Percentiles rank a stretch among this genome's conserved stretches.
Evolutionary conservation across 2,888 invertebrate species (phyloP).

Genomic region (Plemyria rubiginata): DNA sequence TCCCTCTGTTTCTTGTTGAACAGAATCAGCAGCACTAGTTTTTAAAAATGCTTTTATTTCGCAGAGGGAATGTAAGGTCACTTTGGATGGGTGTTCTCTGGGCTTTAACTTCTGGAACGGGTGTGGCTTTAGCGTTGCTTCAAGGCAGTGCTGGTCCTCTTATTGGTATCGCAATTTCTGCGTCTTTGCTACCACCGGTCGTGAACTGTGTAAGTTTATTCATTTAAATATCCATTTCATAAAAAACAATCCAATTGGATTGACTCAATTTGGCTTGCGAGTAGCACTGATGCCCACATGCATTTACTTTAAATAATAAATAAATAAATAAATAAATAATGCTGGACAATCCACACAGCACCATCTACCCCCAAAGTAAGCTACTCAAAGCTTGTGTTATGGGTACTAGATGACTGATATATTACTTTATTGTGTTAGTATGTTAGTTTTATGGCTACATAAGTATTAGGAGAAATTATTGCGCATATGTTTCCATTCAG

Average conservation of each 20-base stretch:
- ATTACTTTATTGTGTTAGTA: background rate
- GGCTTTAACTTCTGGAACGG: constrained; percentile 91
- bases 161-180: constrained; percentile 96
- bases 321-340: too few species aligned
- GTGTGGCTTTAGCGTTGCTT: constrained; percentile 93
- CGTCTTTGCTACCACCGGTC: constrained; percentile 92
- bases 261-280: constrained; percentile 4
- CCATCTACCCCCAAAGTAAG: too few species aligned
- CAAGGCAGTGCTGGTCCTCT: constrained; percentile 94
- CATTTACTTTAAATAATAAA: constrained; percentile 14
- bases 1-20: background rate
- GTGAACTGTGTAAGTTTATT: constrained; percentile 90
- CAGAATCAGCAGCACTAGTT: background rate
- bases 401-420: too few species aligned
- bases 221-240: background rate
- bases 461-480: constrained; percentile 18
- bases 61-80: constrained; percentile 88
- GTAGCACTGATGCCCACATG: constrained; percentile 5
- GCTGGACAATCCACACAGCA: too few species aligned
- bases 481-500: constrained; percentile 62
- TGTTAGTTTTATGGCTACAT: background rate
- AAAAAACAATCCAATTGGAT: background rate
- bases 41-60: constrained; percentile 36
- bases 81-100: constrained; percentile 91
- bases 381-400: too few species aligned